Base-by-base conservation (phyloP, 2,888 invertebrate species). In the Venusia cambrica region DNA sequence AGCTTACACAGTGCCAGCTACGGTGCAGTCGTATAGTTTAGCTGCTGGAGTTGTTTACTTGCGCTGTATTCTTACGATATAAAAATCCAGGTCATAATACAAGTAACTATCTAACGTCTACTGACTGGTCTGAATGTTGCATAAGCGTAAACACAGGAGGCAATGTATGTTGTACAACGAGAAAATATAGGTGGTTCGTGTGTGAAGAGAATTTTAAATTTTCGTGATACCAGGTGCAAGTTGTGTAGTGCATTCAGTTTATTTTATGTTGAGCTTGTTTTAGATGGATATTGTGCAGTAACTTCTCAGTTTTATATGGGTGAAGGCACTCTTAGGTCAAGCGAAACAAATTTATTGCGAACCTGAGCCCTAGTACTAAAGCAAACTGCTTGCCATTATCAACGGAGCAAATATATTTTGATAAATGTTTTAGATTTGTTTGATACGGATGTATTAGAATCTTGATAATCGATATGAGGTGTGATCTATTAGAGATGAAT, bases 161-260 rank as follows among this genome's bases (percentile, higher is more conserved):
- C 54, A 51, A 52, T 48, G 54, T 56, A 57, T 53, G 51, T 59
- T 48, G 48, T 45, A 33, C 35, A 40, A 45, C 31, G 26, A 36
- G 39, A 45, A 57, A 54, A 56, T 44, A 45, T 44, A 55, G 57
- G 51, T 18, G 43, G 41, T 24, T 48, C 35, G 49, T 33, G 36
- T 42, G 51, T 44, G 57, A 30, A 29, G 34, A 44, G 59, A 59
- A 63, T 67, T 60, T 54, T 16, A 53, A 59, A 57, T 50, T 37
- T 38, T 42, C 27, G 10, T 31, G 24, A 22, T 30, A 33, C 38
- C 31, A 45, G 45, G 36, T 41, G 38, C 40, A 26, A 11, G n/a
- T n/a, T n/a, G 27, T 33, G 30, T 28, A 26, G 44, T 44, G 44
- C 43, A 48, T 38, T 36, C 17, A 24, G 41, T 42, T 36, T 39